phyloP scores from a whole-genome alignment of 30 jellyfish, hydroid and myxozoan genomes.

The Hydra vulgaris region DNA sequence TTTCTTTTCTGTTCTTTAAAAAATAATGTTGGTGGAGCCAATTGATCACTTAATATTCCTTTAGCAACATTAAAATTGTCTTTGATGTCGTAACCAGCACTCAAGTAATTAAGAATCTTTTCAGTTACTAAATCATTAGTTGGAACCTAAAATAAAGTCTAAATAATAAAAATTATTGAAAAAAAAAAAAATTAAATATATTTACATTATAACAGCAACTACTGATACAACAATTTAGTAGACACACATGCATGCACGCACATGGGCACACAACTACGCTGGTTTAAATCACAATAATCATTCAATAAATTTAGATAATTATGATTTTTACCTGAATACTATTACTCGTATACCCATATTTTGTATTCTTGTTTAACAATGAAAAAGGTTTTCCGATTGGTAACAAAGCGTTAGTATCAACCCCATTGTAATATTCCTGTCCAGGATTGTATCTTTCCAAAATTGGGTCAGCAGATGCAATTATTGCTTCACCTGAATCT shows the following conservation, averaged over 20 bases:
- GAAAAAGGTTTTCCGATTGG: not conserved
- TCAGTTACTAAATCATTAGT: not conserved
- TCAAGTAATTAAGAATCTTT: not conserved
- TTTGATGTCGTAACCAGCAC: not conserved
- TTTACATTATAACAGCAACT: no score
- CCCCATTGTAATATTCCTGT: not conserved
- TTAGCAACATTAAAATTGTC: not conserved
- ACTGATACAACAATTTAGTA: no score
- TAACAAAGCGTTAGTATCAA: not conserved
- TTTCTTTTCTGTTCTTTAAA: not conserved
- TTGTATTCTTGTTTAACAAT: not conserved
- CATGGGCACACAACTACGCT: no score
- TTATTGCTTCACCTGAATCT: not conserved
- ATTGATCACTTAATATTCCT: not conserved
- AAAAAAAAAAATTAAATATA: no score
- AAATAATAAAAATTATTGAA: no score
- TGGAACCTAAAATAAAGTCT: not conserved
- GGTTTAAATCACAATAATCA: no score
- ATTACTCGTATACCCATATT: not conserved
- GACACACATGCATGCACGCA: no score
- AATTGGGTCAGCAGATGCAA: slow-evolving; percentile 2
- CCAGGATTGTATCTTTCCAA: not conserved
- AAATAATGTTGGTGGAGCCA: not conserved
- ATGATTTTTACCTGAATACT: not conserved
- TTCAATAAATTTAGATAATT: no score